Percentiles rank a stretch among this genome's conserved stretches.
phyloP scores from a whole-genome alignment of 2,113 vertebrate genomes.

The Macrotis lagotis region DNA sequence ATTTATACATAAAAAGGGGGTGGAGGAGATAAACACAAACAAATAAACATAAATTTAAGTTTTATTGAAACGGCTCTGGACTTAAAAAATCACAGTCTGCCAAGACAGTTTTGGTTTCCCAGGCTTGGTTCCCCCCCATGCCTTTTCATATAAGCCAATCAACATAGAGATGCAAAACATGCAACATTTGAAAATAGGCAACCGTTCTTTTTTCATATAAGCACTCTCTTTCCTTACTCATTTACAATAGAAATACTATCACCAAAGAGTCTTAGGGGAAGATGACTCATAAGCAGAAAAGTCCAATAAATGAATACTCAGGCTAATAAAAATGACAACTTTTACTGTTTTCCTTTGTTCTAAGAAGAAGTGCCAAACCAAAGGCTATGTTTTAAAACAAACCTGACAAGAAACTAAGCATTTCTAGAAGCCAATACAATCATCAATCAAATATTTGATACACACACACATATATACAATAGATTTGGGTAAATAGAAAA shows the following conservation, averaged over 20 bases:
- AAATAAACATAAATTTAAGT: neutral
- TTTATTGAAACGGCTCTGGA: slow-evolving; percentile 47
- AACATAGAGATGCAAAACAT: neutral
- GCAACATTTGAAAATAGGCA: accelerated
- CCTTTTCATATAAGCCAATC: neutral
- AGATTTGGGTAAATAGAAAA: too few relatives aligned
- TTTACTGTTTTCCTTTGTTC: slow-evolving; percentile 43
- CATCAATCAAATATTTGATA: neutral
- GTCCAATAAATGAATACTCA: slow-evolving; percentile 47
- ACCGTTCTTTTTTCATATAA: slow-evolving; percentile 11
- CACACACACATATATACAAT: too few relatives aligned
- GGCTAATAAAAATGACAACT: slow-evolving; percentile 18
- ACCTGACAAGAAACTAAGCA: slow-evolving; percentile 33
- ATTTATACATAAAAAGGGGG: neutral
- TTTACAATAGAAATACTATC: slow-evolving; percentile 47
- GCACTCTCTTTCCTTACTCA: neutral
- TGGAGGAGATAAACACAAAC: accelerated
- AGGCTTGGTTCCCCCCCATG: neutral
- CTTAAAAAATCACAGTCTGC: neutral
- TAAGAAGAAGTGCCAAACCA: slow-evolving; percentile 12
- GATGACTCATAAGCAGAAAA: slow-evolving; percentile 65
- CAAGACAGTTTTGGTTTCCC: neutral
- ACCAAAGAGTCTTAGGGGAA: slow-evolving; percentile 29
- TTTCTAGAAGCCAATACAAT: neutral
- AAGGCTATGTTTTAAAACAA: slow-evolving; percentile 50